Evolutionary conservation across 92 coral and sea anemone species (phyloP), one percentile per base, ranked within the genome.

Genomic region (Epizoanthus stellaris): DNA sequence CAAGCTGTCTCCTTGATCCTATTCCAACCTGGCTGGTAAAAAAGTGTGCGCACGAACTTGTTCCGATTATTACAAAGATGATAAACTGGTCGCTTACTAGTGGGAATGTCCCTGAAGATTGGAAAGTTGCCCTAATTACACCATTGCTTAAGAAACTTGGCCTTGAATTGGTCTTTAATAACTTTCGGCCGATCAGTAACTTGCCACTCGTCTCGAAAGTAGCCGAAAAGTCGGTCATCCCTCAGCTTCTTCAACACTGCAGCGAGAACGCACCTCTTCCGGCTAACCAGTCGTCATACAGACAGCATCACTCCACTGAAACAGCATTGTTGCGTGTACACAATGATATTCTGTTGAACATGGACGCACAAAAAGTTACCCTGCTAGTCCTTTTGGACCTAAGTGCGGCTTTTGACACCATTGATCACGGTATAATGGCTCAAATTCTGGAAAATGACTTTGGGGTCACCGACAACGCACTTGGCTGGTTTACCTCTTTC

Each of bases 1-100:
- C 89, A 42, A 57, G 62, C 36, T 87, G 90, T 71, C 85, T 56
- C 42, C 90, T 79, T 1, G 90, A 87, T 80, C 90, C 90, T 45
- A 76, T 86, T 45, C 72, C 89, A 9, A 86, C 80, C 25, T 86
- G 85, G 89, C 70, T 76, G 54, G 67, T 82, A 4, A 82, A 82
- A 30, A 47, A 67, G 64, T 82, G 77, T 49, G 66, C 61, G 16
- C 66, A 82, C 60, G 74, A 39, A 19, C 64, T 57, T 20, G 66
- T 59, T 6, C 70, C 70, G 38, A 42, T 70, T 58, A 83, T 83
- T n/a, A 38, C 87, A 16, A 59, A 71, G 23, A 72, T 72, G 87
- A 21, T 86, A 13, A 86, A 86, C 69, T 76, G 39, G 39, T 77
- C 89, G 7, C 49, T 77, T 40, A 54, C 54, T 56, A 54, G 79